Base-by-base conservation (phyloP, 2,888 invertebrate genomes). In the Sinotaia quadrata region DNA sequence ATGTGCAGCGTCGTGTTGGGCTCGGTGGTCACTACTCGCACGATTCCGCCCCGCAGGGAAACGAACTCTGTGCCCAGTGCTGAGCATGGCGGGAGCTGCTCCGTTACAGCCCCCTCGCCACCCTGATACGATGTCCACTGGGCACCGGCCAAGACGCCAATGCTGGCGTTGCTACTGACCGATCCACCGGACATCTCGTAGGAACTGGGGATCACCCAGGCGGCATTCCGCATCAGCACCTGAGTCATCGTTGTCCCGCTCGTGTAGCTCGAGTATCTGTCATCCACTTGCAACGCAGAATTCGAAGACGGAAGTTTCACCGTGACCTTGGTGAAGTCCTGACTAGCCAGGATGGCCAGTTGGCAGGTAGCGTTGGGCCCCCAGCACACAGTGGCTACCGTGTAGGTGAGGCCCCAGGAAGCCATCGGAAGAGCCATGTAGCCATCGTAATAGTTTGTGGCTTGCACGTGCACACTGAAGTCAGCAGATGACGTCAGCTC, bases 361-460 rank as follows among this genome's bases (percentile, higher is more conserved):
- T 65, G 65, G 47, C 68, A 68, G 15, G 31, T 29, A 10, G 37
- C 49, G 18, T 15, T 24, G n/a, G 2, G 3, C 21, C 59, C 58
- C 0, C 34, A 36, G 52, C 71, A 71, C 51, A 34, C 44, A 2
- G 68, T 60, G 21, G 47, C 68, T 21, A 56, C 68, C 33, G 21
- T 10, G 65, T 68, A 65, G n/a, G 7, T 27, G 10, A 8, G 24
- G 31, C 63, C 68, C 71, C 71, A 71, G 8, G 60, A 33, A 2
- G 44, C 21, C 33, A 68, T 61, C 2, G 71, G 71, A 18, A 68
- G 58, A 5, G 68, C 51, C 36, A 60, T n/a, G 68, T 60, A 71
- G 36, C 68, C 71, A 21, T 71, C 71, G 36, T 59, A 65, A 18
- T n/a, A 15, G 44, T 34, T 12, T 3, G 49, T 66, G 36, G 44